Conservation (phyloP, 2,797 vertebrate species). For the Sebastes itinus region DNA sequence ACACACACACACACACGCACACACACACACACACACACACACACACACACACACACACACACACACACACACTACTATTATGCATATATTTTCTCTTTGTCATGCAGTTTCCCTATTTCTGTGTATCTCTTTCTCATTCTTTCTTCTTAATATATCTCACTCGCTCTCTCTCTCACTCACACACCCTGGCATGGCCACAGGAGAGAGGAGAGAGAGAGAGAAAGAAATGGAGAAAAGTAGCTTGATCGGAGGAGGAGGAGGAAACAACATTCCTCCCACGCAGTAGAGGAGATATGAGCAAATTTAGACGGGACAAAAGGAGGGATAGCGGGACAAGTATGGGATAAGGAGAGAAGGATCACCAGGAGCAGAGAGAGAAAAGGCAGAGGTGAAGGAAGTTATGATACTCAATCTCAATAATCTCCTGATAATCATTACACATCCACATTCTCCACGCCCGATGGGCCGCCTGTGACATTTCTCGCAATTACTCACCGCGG, state of each 20-base stretch:
- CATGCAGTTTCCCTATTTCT: slow-evolving; percentile 26
- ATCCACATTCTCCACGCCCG: slow-evolving; percentile 35
- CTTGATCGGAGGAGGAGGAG: slow-evolving; percentile 3
- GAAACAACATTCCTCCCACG: slow-evolving; percentile 53
- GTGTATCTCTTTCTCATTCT: slow-evolving; percentile 7
- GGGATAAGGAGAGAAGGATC: not conserved
- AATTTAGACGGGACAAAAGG: slow-evolving; percentile 42
- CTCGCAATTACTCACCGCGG: slow-evolving; percentile 42
- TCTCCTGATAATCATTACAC: slow-evolving; percentile 55
- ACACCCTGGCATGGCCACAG: slow-evolving; percentile 22
- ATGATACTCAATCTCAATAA: slow-evolving; percentile 59
- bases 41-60: not conserved
- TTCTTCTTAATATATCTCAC: slow-evolving; percentile 14
- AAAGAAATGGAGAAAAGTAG: slow-evolving; percentile 33
- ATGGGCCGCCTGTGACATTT: slow-evolving; percentile 39
- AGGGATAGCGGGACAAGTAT: not conserved
- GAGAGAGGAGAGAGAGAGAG: slow-evolving; percentile 23
- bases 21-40: not conserved
- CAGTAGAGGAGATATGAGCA: slow-evolving; percentile 46
- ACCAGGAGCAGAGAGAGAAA: not conserved
- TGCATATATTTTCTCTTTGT: slow-evolving; percentile 24
- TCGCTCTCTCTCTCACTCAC: not conserved
- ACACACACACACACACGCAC: not conserved
- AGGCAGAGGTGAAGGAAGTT: slow-evolving; percentile 27
- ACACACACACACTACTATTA: not conserved